Evolutionary conservation across 2,888 invertebrate species (phyloP), one percentile per base, ranked within the genome.

Genomic region (Sericinus montela): DNA sequence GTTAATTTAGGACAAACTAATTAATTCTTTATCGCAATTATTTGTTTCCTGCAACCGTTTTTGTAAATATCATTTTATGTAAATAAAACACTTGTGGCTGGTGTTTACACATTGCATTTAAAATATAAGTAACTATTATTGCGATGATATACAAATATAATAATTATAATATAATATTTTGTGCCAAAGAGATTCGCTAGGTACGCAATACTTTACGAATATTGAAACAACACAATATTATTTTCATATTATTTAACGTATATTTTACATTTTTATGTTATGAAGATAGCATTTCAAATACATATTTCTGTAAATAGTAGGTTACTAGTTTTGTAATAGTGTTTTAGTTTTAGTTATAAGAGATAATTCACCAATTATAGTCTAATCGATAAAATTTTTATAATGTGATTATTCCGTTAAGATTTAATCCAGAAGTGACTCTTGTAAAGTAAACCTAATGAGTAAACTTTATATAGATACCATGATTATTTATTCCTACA

Each of bases 151-250:
- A 10, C 5, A n/a, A 30, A 3, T 30, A 30, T 4, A 1, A 9
- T n/a, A 10, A 30, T 10, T n/a, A 30, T 10, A 30, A 10, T 32
- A 11, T 11, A 51, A 55, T 47, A 55, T 54, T 57, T 57, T 57
- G 51, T 57, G 55, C 59, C 58, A 61, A 59, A 61, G 58, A 60
- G 44, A 45, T 52, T 48, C 36, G 36, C 41, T 51, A 53, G 41
- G 46, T 52, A 55, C 48, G 30, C 37, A 10, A 5, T 23, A 23
- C 6, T 23, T 23, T 3, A 3, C 3, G 6, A 8, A 25, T 25
- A 25, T 25, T 36, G 16, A 15, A 19, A 42, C 14, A 28, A 32
- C 23, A 46, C 19, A 40, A 19, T 19, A 19, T 45, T 45, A 50
- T 50, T 50, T 50, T 50, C 40, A 11, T 43, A 8, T 25, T 25